Evolutionary conservation across 1,140 invertebrate genomes (phyloP).

Genomic region (Propsilocerus akamusi): DNA sequence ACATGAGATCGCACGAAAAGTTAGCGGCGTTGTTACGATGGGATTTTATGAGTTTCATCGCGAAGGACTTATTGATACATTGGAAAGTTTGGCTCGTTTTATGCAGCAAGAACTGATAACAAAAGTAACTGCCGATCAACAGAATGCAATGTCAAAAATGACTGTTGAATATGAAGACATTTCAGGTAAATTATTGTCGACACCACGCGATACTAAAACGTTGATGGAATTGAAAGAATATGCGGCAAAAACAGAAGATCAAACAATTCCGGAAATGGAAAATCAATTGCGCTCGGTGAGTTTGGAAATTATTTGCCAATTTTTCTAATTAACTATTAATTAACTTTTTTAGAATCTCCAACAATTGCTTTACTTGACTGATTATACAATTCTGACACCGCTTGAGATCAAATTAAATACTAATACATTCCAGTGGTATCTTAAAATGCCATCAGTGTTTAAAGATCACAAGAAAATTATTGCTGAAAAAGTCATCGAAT

Average conservation of each 20-base stretch:
- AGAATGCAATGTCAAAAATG: slow-evolving; percentile 45
- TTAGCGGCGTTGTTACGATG: slow-evolving; percentile 47
- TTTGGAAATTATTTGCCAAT: slow-evolving; percentile 49
- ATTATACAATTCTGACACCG: slow-evolving; percentile 57
- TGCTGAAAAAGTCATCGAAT: slow-evolving; percentile 67
- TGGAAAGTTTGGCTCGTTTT: slow-evolving; percentile 45
- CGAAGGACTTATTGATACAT: slow-evolving; percentile 51
- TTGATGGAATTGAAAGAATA: slow-evolving; percentile 67
- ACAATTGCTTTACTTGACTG: slow-evolving; percentile 35
- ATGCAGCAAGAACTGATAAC: slow-evolving; percentile 50
- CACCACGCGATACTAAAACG: slow-evolving; percentile 65
- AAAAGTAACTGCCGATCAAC: slow-evolving; percentile 62
- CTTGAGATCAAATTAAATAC: slow-evolving; percentile 76
- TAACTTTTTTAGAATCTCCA: slow-evolving; percentile 14
- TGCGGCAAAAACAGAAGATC: slow-evolving; percentile 46
- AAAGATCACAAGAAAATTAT: slow-evolving; percentile 64
- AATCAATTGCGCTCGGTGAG: slow-evolving; percentile 40
- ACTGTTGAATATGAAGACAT: slow-evolving; percentile 72
- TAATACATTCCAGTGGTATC: slow-evolving; percentile 70
- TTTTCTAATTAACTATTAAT: slow-evolving; percentile 11
- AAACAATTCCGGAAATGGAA: slow-evolving; percentile 54
- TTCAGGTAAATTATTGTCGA: slow-evolving; percentile 53
- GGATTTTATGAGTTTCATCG: slow-evolving; percentile 77
- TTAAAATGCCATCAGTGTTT: slow-evolving; percentile 58
- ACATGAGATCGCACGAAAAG: slow-evolving; percentile 38